A percentile compares a stretch with the other conserved stretches of the same genome.
Evolutionary conservation across 35 echinoderm and acorn worm genomes (phyloP).

Genomic region (Hemicentrotus pulcherrimus): DNA sequence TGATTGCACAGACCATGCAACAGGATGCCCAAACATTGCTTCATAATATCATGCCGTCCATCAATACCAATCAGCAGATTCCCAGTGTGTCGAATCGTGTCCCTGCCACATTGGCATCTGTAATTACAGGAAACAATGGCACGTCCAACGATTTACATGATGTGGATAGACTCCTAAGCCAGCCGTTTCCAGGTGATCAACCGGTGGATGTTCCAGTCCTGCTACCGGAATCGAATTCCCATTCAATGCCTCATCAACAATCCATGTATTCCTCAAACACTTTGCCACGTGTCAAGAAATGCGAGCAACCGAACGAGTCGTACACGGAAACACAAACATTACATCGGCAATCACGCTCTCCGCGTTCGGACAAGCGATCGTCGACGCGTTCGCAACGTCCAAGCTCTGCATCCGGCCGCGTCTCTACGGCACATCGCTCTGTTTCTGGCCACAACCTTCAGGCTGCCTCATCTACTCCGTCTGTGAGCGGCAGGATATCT

Average conservation of each 20-base stretch:
- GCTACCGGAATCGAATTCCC: constrained; percentile 29
- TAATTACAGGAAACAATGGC: neutral
- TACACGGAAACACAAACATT: constrained; percentile 11
- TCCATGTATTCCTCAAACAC: constrained; percentile 4
- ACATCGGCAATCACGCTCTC: neutral
- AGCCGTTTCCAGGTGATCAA: constrained; percentile 34
- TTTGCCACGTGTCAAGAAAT: constrained; percentile 13
- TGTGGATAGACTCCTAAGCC: constrained; percentile 45
- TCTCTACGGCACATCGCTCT: constrained; percentile 43
- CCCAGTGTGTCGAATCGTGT: constrained; percentile 39
- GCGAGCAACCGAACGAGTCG: neutral
- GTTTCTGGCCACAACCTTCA: constrained; percentile 53
- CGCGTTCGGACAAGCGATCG: neutral
- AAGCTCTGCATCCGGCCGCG: neutral
- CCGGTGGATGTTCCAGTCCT: constrained; percentile 24
- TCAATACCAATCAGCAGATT: neutral
- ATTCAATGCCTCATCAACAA: constrained; percentile 30
- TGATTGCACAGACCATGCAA: constrained; percentile 23
- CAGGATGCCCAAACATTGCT: constrained; percentile 32
- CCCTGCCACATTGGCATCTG: constrained; percentile 20
- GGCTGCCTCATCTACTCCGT: constrained; percentile 16
- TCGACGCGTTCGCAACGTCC: neutral
- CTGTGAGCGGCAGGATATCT: neutral
- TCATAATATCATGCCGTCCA: constrained; percentile 50
- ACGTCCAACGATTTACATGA: neutral